Evolutionary conservation across 2,113 vertebrate genomes (phyloP).

Genomic region (Clarias magur): DNA sequence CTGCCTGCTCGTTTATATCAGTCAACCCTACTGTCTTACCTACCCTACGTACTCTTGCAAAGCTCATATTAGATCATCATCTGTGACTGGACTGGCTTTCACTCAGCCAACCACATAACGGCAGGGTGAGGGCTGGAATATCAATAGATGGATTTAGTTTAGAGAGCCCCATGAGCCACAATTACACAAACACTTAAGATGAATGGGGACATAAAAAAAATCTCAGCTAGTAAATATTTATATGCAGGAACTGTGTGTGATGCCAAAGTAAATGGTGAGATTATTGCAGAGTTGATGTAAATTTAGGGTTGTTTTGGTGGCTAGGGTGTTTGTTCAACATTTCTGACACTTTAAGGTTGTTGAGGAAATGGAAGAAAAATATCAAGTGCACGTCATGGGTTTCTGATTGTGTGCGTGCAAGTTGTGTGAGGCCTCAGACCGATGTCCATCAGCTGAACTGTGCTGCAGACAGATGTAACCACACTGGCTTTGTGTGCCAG

Average conservation of each 20-base stretch:
- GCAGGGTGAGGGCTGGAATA: conserved; percentile 34
- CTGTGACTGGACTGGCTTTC: conserved; percentile 23
- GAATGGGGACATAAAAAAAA: conserved; percentile 36
- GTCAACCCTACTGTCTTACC: not conserved
- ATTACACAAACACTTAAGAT: conserved; percentile 26
- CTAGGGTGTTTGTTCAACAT: not conserved
- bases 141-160: conserved; percentile 40
- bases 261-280: not conserved
- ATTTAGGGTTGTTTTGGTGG: conserved; percentile 20
- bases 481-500: conserved; percentile 25
- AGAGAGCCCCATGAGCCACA: conserved; percentile 12
- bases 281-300: not conserved
- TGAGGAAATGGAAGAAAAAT: conserved; percentile 16
- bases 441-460: conserved; percentile 24
- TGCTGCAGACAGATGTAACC: conserved; percentile 47
- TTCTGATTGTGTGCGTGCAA: conserved; percentile 1
- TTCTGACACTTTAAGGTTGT: conserved; percentile 11
- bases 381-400: conserved; percentile 21
- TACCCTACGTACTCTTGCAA: not conserved
- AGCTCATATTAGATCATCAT: conserved; percentile 10
- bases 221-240: conserved; percentile 24
- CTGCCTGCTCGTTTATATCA: not conserved
- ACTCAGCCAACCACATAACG: conserved; percentile 31
- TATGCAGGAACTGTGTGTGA: not conserved
- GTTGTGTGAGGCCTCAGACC: not conserved